Percentiles rank a stretch among this genome's conserved stretches.
phyloP scores from a whole-genome alignment of 2,888 invertebrate species.

The Nephrocerus scutellatus region DNA sequence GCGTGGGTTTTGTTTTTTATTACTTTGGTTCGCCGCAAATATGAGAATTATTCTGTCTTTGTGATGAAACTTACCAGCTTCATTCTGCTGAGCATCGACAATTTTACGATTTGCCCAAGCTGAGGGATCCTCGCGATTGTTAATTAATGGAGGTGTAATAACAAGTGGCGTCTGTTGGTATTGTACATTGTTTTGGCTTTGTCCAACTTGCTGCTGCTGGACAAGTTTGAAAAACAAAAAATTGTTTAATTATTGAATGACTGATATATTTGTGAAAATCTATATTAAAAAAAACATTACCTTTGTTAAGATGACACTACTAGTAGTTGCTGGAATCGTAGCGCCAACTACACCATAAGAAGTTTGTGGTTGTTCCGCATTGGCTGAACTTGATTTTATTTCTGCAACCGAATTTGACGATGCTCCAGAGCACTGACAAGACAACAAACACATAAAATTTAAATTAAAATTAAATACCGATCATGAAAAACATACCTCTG shows the following conservation, averaged over 20 bases:
- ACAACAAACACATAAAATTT: conserved; percentile 4
- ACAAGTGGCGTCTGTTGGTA: conserved; percentile 27
- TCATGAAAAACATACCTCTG: conserved; percentile 54
- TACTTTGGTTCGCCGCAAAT: conserved; percentile 22
- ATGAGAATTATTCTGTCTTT: conserved; percentile 1
- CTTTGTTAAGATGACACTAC: no score
- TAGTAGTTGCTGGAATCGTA: conserved; percentile 28
- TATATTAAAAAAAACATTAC: conserved; percentile 3
- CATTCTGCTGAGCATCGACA: conserved; percentile 29
- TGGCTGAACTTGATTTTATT: conserved; percentile 18
- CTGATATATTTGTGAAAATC: conserved; percentile 11
- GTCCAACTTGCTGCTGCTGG: conserved; percentile 24
- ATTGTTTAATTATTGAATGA: conserved; percentile 10
- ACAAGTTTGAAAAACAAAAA: no score
- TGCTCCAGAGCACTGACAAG: conserved; percentile 34
- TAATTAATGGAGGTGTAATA: conserved; percentile 27
- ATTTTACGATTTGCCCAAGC: conserved; percentile 43
- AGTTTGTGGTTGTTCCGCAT: conserved; percentile 27
- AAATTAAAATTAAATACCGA: conserved; percentile 10
- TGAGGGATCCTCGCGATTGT: conserved; percentile 44
- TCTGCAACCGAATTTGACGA: conserved; percentile 20
- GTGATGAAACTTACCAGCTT: conserved; percentile 17
- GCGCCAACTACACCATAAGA: conserved; percentile 12
- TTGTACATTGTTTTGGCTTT: conserved; percentile 15
- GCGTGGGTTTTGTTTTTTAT: no score